Evolutionary conservation across 2,888 invertebrate genomes (phyloP).

Genomic region (Cryptus viduatorius): DNA sequence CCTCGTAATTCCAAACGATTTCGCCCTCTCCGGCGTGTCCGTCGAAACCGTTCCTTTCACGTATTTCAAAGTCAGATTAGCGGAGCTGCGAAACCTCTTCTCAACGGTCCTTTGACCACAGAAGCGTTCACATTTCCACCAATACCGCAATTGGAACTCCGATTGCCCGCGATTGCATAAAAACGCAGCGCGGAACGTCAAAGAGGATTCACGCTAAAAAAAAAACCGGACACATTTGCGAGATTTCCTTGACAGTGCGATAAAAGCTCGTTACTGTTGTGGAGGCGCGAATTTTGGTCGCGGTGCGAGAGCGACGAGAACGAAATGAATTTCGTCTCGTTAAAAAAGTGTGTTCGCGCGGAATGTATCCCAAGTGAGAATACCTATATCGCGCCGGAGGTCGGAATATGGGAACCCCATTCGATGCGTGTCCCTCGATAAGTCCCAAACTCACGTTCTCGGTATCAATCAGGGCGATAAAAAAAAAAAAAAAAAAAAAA

Average conservation of each 20-base stretch:
- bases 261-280: conserved; percentile 43
- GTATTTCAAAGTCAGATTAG: conserved; percentile 18
- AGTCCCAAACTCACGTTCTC: conserved; percentile 33
- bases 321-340: conserved; percentile 70
- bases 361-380: conserved; percentile 52
- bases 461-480: conserved; percentile 25
- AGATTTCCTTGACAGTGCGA: conserved; percentile 10
- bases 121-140: background rate
- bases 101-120: background rate
- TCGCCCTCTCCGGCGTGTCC: background rate
- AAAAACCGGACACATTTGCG: conserved; percentile 12
- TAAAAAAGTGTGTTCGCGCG: conserved; percentile 65
- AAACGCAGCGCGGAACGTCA: background rate
- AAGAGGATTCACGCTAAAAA: background rate
- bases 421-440: conserved; percentile 38
- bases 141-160: background rate
- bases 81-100: background rate
- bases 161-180: too few species aligned
- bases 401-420: conserved; percentile 15
- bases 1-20: background rate
- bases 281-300: conserved; percentile 36
- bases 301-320: background rate
- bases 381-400: background rate
- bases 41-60: background rate
- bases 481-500: conserved; percentile 4